These are phyloP conservation scores for Caenorhabditis remanei DNA, from an alignment of 1,140 invertebrate genomes.

Conservation along the genomic window DNA sequence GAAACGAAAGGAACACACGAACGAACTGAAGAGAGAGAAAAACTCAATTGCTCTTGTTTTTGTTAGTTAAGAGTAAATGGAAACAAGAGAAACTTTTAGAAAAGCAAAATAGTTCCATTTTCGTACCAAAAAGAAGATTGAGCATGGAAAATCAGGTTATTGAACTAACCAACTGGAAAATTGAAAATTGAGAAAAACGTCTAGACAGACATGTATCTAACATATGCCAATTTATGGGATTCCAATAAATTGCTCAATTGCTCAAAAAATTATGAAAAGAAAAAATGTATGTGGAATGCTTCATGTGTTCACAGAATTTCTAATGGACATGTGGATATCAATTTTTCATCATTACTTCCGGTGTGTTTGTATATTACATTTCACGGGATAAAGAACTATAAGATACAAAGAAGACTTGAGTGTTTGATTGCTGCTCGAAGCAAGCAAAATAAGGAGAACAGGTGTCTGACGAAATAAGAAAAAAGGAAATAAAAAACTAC, in stretches of 20 bases:
- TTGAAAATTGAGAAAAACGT: background rate
- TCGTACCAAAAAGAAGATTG: background rate
- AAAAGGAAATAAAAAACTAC: background rate
- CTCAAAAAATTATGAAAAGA: background rate
- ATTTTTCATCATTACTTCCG: background rate
- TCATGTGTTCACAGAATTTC: background rate
- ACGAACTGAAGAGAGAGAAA: background rate
- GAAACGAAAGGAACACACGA: slow-evolving; percentile 5
- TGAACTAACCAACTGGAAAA: background rate
- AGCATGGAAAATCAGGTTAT: background rate
- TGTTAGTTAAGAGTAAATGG: background rate
- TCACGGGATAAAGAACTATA: too few species aligned
- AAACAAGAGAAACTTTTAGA: too few species aligned
- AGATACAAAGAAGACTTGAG: too few species aligned
- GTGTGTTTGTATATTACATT: background rate
- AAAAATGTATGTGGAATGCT: background rate
- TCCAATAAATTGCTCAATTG: background rate
- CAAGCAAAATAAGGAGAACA: too few species aligned
- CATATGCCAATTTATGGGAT: too few species aligned
- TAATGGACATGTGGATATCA: background rate
- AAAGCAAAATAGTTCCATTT: background rate
- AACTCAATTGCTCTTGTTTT: background rate
- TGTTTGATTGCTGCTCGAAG: too few species aligned
- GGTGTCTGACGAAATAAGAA: background rate
- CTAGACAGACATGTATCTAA: too few species aligned